Base-by-base conservation (phyloP, 2,888 invertebrate genomes). In the Argyra leucocephala region DNA sequence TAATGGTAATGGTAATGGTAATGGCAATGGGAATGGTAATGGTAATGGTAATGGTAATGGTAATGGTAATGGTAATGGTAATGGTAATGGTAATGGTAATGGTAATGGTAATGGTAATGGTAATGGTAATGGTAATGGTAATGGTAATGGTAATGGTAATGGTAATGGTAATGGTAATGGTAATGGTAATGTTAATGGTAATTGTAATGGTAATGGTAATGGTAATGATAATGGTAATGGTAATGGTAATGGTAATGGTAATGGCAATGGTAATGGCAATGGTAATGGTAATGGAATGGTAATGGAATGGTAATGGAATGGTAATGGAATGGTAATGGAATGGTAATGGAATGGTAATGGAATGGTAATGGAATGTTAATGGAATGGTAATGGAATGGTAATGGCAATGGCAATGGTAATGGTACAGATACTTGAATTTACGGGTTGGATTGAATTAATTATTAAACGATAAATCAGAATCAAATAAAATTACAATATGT, bases 211-310 rank as follows among this genome's bases (percentile, higher is more conserved):
- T 22, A 63, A 26, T 58, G 24, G 59, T 22, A 63, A 58, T 31
- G 23, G 36, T 22, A 58, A 24, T 58, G 57, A 63, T 22, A 63
- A 58, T 58, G 57, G 59, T 22, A 63, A 58, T 58, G 57, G 59
- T 22, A 63, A 58, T 58, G 57, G 59, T 22, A 63, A 58, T 58
- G 26, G 57, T 59, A 63, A 58, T 58, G 57, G 59, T 22, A 63
- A 58, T 58, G 58, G 18, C 37, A 62, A 62, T 62, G 26, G 12
- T 22, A 62, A 31, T 58, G 57, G 59, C 31, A 26, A 57, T n/a
- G 12, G 23, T 22, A 63, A 65, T 63, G 66, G 37, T 65, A 58
- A 58, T 65, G 66, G 65, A 65, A 65, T 63, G 64, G 63, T 65
- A 65, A 58, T n/a, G n/a, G n/a, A n/a, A n/a, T n/a, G n/a, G n/a